Conservation (phyloP, 2,797 vertebrate genomes). For the Mycteria americana region DNA sequence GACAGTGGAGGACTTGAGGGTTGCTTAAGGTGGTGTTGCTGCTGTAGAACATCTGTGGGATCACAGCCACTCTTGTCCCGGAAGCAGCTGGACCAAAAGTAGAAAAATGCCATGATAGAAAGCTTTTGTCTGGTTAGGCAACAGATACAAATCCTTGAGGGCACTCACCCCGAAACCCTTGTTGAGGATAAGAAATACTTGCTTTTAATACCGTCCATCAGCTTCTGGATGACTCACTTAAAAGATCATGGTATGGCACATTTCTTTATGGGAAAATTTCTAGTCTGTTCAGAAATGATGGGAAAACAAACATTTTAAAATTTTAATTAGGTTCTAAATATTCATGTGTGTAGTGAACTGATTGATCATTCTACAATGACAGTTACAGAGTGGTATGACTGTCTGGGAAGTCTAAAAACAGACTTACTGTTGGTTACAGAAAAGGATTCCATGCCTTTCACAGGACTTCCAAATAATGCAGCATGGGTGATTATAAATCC, state of each 20-base stretch:
- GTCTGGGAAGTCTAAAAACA: constrained; percentile 36
- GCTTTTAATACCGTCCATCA: background rate
- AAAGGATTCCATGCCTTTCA: constrained; percentile 1
- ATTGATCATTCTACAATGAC: constrained; percentile 29
- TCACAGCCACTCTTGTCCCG: background rate
- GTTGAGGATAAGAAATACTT: background rate
- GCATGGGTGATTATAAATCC: background rate
- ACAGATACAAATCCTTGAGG: background rate
- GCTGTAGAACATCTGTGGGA: background rate
- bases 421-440: background rate
- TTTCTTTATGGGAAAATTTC: constrained; percentile 45
- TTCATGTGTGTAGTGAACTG: background rate
- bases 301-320: constrained; percentile 31
- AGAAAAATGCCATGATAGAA: background rate
- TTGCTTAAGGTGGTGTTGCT: background rate
- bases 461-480: background rate
- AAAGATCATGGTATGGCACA: background rate
- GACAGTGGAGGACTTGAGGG: background rate
- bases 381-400: constrained; percentile 26
- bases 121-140: background rate
- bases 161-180: background rate
- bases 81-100: background rate
- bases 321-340: constrained; percentile 46
- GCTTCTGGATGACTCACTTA: constrained; percentile 27
- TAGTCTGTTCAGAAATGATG: background rate